Conservation (phyloP, 2,888 invertebrate genomes). For the Tillus elongatus region DNA sequence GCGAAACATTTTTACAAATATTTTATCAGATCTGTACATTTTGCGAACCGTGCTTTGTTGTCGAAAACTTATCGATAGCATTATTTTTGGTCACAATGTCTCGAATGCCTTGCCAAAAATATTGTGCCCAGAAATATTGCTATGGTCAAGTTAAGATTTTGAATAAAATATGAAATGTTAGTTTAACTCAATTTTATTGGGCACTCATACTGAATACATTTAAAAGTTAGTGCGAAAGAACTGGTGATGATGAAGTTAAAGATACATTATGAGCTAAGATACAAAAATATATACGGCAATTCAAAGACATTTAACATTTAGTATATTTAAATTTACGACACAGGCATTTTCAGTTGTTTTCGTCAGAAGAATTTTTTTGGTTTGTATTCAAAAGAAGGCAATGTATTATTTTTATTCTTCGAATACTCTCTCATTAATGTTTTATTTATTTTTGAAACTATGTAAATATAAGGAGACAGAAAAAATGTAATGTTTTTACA, state of each 20-base stretch:
- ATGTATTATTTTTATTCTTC: too few species aligned
- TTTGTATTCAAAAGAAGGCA: too few species aligned
- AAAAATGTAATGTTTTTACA: too few species aligned
- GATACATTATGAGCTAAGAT: too few species aligned
- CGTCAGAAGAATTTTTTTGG: too few species aligned
- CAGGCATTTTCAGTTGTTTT: too few species aligned
- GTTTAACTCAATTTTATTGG: conserved; percentile 42
- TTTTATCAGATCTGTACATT: conserved; percentile 5
- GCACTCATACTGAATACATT: conserved; percentile 37
- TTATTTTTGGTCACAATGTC: conserved; percentile 21
- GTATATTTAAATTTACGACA: too few species aligned
- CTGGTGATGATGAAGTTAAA: conserved; percentile 19
- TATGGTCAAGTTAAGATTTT: conserved; percentile 18
- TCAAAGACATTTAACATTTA: too few species aligned
- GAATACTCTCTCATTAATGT: too few species aligned
- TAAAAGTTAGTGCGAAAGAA: conserved; percentile 26
- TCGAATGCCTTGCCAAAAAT: neutral
- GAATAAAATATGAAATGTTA: conserved; percentile 37
- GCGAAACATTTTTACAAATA: neutral
- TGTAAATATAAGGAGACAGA: too few species aligned
- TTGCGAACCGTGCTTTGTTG: conserved; percentile 43
- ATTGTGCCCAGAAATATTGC: conserved; percentile 22
- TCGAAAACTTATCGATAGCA: conserved; percentile 8
- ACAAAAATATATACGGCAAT: too few species aligned
- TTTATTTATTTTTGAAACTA: too few species aligned